Evolutionary conservation across 2,113 vertebrate species (phyloP), one percentile per base, ranked within the genome.

Genomic region (Pithys albifrons): DNA sequence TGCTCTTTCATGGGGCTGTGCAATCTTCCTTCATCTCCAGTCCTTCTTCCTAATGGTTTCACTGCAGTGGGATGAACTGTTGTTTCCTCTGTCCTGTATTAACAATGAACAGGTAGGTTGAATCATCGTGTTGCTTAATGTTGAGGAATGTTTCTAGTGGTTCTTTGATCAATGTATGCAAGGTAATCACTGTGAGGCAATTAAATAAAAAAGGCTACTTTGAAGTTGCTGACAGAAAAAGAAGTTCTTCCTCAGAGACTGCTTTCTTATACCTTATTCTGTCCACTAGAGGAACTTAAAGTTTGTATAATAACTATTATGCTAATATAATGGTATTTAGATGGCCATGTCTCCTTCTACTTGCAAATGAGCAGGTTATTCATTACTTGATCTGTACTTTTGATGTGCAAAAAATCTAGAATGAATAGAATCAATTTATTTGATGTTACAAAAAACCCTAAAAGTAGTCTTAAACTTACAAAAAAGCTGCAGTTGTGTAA

Each of bases 1-100:
- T 70, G 57, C 37, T 10, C 3, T 20, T 6, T 54, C 35, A n/a
- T 0, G 1, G 17, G 12, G 14, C 14, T 10, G 2, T 6, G 11
- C 9, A 4, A 10, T 25, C 25, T 48, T 55, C n/a, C 52, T 85
- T 84, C 48, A 41, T 19, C 65, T 35, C 28, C 2, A 37, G 28
- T 39, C 3, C 35, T 31, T 23, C 9, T 6, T 13, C 7, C 15
- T 6, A 2, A 1, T 35, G 10, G 3, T 72, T 75, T 84, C 28
- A 35, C 8, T 64, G 29, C 29, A 46, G 18, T 31, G 70, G 33
- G 37, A 31, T 23, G 37, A 65, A 18, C 31, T 65, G 46, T n/a
- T 45, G 8, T 33, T 77, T 33, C 14, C 28, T 83, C 48, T 81
- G 51, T n/a, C 14, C 23, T 23, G 11, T 5, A 0, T 31, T 45